These are phyloP conservation scores for Petromus typicus DNA, from an alignment of 2,113 vertebrate genomes.

Conservation along the genomic window DNA sequence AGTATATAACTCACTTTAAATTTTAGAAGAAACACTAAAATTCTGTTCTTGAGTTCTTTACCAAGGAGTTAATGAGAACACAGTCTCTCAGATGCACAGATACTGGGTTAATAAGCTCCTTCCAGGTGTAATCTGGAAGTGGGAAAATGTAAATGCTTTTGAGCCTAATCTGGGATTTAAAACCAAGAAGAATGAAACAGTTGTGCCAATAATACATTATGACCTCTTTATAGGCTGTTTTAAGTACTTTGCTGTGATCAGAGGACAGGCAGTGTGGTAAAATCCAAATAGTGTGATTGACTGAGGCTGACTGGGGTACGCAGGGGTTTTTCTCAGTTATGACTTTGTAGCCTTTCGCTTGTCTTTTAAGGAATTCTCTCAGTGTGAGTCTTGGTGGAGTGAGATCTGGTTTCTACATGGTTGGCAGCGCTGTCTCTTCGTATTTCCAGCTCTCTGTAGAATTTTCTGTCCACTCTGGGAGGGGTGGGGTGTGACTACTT, in stretches of 20 bases:
- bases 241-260: background rate
- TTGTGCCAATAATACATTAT: background rate
- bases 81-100: background rate
- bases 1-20: background rate
- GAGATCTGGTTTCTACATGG: background rate
- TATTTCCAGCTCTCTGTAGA: background rate
- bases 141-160: background rate
- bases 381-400: background rate
- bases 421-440: background rate
- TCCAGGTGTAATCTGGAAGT: background rate
- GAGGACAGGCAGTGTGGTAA: background rate
- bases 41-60: background rate
- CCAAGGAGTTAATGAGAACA: background rate
- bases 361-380: background rate
- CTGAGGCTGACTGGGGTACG: background rate
- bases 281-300: background rate
- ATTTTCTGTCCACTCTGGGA: no score
- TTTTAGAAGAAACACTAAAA: conserved; percentile 22
- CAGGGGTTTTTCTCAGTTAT: background rate
- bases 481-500: no score
- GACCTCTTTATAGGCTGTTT: background rate
- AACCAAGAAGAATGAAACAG: background rate
- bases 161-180: background rate
- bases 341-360: background rate
- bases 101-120: background rate